Percentiles rank a stretch among this genome's conserved stretches.
Evolutionary conservation across 2,888 invertebrate species (phyloP).

Genomic region (Stenolophus ochropezus): DNA sequence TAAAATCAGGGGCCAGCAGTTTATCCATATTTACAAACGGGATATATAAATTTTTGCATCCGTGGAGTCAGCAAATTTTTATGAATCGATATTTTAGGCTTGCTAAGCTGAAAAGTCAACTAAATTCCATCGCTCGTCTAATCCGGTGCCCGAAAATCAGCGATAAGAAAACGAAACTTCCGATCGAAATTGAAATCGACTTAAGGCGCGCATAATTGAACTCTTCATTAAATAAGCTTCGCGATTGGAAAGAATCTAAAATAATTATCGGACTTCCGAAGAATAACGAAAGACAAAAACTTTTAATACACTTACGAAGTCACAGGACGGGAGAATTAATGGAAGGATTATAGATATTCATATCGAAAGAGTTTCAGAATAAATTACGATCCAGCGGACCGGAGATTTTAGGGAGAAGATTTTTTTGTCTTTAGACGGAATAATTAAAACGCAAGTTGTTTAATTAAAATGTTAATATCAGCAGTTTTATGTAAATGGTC

Average conservation of each 20-base stretch:
- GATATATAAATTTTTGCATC: slow-evolving; percentile 34
- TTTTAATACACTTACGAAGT: slow-evolving; percentile 54
- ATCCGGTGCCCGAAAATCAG: slow-evolving; percentile 38
- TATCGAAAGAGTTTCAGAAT: slow-evolving; percentile 51
- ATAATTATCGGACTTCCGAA: slow-evolving; percentile 50
- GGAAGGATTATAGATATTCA: slow-evolving; percentile 54
- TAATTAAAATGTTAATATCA: slow-evolving; percentile 59
- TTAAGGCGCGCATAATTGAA: slow-evolving; percentile 52
- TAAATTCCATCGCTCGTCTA: slow-evolving; percentile 29
- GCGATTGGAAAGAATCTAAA: slow-evolving; percentile 53
- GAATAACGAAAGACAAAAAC: slow-evolving; percentile 47
- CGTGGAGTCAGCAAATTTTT: slow-evolving; percentile 14
- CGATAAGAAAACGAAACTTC: slow-evolving; percentile 33
- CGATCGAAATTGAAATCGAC: slow-evolving; percentile 47
- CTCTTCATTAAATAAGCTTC: slow-evolving; percentile 54
- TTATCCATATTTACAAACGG: slow-evolving; percentile 39
- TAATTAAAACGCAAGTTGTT: slow-evolving; percentile 57
- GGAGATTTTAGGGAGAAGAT: slow-evolving; percentile 23
- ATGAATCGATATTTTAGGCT: slow-evolving; percentile 37
- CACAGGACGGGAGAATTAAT: slow-evolving; percentile 32
- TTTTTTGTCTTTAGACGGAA: slow-evolving; percentile 45
- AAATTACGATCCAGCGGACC: slow-evolving; percentile 27
- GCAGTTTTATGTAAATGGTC: slow-evolving; percentile 45
- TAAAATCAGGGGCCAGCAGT: slow-evolving; percentile 8
- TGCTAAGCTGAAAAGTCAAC: slow-evolving; percentile 42